A percentile compares a stretch with the other conserved stretches of the same genome.
Conservation (phyloP, 2,888 invertebrate species). For the Metellina segmentata region DNA sequence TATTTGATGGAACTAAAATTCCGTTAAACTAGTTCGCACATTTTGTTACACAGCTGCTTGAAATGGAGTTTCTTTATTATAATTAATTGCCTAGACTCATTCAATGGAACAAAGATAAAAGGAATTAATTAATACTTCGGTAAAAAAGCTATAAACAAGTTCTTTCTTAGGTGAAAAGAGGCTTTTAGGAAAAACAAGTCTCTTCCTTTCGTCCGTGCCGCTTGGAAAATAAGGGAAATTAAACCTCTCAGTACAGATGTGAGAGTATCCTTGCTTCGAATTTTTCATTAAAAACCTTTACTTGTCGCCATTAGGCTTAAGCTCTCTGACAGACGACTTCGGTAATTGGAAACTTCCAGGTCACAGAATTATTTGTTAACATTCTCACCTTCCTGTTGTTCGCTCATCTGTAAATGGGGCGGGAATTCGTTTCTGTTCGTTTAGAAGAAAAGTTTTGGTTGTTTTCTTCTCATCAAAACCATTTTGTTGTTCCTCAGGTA, state of each 20-base stretch:
- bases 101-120: not conserved
- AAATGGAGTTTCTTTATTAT: not conserved
- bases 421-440: not conserved
- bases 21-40: too few relatives aligned
- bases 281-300: constrained; percentile 20
- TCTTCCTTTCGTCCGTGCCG: not conserved
- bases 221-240: constrained; percentile 1
- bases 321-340: constrained; percentile 16
- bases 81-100: not conserved
- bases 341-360: constrained; percentile 31
- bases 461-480: not conserved
- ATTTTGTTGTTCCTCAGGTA: not conserved
- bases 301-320: constrained; percentile 10
- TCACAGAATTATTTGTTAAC: constrained; percentile 25
- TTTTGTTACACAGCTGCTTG: too few relatives aligned
- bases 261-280: constrained; percentile 1
- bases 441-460: not conserved
- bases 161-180: not conserved
- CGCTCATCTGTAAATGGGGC: not conserved
- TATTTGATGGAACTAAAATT: not conserved
- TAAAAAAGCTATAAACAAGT: constrained; percentile 21
- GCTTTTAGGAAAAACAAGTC: constrained; percentile 17
- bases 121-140: constrained; percentile 16
- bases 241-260: not conserved
- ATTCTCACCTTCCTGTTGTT: constrained; percentile 14